Conservation (phyloP, 1,140 invertebrate genomes). For the Atta texana region DNA sequence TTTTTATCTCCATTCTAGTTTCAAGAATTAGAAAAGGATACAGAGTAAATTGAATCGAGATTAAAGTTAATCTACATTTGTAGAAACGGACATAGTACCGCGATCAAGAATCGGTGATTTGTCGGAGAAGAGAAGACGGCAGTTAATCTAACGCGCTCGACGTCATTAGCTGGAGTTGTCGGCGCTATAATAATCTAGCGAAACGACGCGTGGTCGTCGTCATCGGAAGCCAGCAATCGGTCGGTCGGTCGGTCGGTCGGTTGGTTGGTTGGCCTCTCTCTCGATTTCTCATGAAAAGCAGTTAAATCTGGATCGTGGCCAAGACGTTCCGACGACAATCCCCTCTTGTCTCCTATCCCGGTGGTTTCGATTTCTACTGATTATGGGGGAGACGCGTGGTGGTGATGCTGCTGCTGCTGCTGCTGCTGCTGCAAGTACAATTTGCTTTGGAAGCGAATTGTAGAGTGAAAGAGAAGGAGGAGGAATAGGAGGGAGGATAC, state of each 20-base stretch:
- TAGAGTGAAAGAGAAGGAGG: neutral
- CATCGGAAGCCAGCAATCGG: slow-evolving; percentile 29
- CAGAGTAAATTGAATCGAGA: too few relatives aligned
- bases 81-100: too few relatives aligned
- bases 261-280: neutral
- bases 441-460: slow-evolving; percentile 29
- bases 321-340: slow-evolving; percentile 56
- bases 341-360: neutral
- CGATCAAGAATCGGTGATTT: neutral
- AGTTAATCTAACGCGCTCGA: slow-evolving; percentile 6
- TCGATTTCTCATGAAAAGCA: slow-evolving; percentile 56
- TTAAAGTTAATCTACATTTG: too few relatives aligned
- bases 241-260: neutral
- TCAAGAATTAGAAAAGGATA: too few relatives aligned
- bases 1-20: too few relatives aligned
- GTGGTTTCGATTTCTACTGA: slow-evolving; percentile 66
- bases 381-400: slow-evolving; percentile 60
- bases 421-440: slow-evolving; percentile 22
- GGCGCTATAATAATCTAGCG: slow-evolving; percentile 49
- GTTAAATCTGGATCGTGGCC: slow-evolving; percentile 61
- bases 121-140: neutral
- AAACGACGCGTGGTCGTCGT: slow-evolving; percentile 37
- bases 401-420: neutral
- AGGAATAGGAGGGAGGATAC: slow-evolving; percentile 4
- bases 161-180: slow-evolving; percentile 29